A percentile compares a stretch with the other conserved stretches of the same genome.
These are phyloP conservation scores for Diceros bicornis DNA, from an alignment of 2,797 vertebrate species.

Conservation along the genomic window DNA sequence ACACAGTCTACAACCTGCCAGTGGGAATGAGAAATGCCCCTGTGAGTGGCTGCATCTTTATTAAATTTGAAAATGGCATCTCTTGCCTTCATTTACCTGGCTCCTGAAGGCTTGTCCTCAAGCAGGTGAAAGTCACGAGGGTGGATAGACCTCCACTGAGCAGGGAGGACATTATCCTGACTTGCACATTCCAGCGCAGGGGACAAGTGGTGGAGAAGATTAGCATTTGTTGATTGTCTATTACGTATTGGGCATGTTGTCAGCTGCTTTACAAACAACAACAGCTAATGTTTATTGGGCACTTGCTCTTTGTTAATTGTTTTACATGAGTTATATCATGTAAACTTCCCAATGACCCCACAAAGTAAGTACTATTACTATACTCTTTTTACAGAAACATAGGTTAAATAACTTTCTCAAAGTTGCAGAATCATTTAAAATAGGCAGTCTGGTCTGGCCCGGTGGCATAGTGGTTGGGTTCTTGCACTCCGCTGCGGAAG, in stretches of 20 bases:
- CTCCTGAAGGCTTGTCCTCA: constrained; percentile 2
- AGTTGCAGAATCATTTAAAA: constrained; percentile 14
- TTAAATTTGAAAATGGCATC: constrained; percentile 78
- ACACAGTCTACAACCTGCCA: constrained; percentile 55
- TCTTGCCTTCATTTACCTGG: constrained; percentile 65
- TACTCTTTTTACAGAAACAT: background rate
- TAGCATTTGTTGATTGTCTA: background rate
- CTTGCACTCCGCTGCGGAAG: too few relatives aligned
- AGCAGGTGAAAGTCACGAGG: background rate
- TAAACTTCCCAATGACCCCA: background rate
- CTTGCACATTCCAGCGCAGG: background rate
- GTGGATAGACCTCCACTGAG: background rate
- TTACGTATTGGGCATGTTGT: background rate
- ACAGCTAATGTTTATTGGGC: background rate
- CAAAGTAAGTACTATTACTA: background rate
- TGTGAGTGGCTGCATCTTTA: constrained; percentile 60
- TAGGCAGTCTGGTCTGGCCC: too few relatives aligned
- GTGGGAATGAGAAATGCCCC: constrained; percentile 52
- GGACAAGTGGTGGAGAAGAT: accelerated
- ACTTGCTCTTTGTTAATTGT: background rate
- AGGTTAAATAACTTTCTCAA: background rate
- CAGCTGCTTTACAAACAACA: background rate
- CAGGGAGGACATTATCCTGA: background rate
- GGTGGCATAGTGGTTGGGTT: too few relatives aligned
- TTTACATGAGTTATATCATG: background rate